These are phyloP conservation scores for Nothobranchius furzeri DNA, from an alignment of 2,113 vertebrate species.

Conservation along the genomic window DNA sequence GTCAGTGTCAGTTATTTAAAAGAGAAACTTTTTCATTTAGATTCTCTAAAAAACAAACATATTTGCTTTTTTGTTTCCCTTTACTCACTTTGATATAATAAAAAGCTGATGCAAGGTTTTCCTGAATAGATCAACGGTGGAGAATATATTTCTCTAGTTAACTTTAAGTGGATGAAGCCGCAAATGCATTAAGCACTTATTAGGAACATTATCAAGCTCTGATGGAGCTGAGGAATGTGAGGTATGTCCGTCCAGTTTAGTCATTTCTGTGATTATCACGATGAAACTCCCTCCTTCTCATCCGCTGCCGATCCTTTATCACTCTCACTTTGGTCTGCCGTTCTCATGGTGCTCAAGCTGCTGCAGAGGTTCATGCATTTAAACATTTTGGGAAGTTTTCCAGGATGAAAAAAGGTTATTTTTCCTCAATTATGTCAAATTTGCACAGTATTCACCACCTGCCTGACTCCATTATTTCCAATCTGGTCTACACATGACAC, in stretches of 20 bases:
- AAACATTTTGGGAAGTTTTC: background rate
- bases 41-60: no score
- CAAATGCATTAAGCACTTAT: conserved; percentile 68
- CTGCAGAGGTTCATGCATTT: background rate
- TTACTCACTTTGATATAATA: no score
- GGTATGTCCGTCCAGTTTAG: conserved; percentile 77
- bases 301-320: conserved; percentile 10
- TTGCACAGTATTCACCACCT: background rate
- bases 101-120: background rate
- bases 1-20: no score
- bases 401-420: background rate
- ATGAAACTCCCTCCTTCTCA: conserved; percentile 39
- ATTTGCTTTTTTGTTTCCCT: no score
- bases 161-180: conserved; percentile 6
- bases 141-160: conserved; percentile 27
- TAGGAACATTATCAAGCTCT: conserved; percentile 83
- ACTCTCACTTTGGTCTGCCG: background rate
- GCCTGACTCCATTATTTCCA: conserved; percentile 42
- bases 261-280: conserved; percentile 60
- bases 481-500: conserved; percentile 33
- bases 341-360: background rate
- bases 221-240: conserved; percentile 87
- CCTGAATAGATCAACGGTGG: background rate
- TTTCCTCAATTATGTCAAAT: conserved; percentile 1
- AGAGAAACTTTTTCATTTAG: background rate